Conservation (phyloP, 2,888 invertebrate genomes). For the Oeneis ivallda region DNA sequence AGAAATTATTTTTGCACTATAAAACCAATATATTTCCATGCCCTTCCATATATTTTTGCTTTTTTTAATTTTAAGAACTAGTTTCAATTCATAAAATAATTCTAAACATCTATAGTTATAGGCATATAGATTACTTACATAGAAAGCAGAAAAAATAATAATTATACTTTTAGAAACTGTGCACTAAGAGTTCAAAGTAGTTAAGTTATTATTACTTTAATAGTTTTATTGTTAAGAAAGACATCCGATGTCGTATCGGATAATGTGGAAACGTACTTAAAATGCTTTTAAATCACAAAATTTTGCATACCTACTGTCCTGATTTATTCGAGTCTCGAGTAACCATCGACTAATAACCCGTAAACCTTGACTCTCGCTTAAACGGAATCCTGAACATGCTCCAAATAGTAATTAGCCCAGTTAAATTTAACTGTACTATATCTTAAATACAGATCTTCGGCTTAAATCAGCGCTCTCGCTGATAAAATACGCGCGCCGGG, state of each 20-base stretch:
- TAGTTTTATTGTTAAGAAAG: too few species aligned
- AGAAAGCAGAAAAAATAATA: too few species aligned
- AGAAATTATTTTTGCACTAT: too few species aligned
- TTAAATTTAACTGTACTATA: constrained; percentile 36
- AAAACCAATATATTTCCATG: too few species aligned
- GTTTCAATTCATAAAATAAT: too few species aligned
- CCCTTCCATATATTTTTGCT: too few species aligned
- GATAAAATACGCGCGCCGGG: constrained; percentile 14
- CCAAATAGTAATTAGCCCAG: constrained; percentile 37
- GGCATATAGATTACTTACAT: too few species aligned
- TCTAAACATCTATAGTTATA: too few species aligned
- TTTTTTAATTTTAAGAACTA: too few species aligned
- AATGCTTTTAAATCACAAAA: background rate
- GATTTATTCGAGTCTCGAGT: constrained; percentile 3
- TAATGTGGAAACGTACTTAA: background rate
- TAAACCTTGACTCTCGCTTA: constrained; percentile 23
- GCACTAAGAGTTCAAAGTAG: too few species aligned
- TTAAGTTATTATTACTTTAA: too few species aligned
- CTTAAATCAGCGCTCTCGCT: constrained; percentile 12
- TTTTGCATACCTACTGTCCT: constrained; percentile 10
- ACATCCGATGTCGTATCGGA: background rate
- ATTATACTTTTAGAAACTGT: too few species aligned
- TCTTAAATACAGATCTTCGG: constrained; percentile 24
- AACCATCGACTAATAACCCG: constrained; percentile 15
- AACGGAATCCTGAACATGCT: constrained; percentile 25